These are phyloP conservation scores for Drosophila repletoides DNA, from an alignment of 1,140 invertebrate species.

Conservation along the genomic window DNA sequence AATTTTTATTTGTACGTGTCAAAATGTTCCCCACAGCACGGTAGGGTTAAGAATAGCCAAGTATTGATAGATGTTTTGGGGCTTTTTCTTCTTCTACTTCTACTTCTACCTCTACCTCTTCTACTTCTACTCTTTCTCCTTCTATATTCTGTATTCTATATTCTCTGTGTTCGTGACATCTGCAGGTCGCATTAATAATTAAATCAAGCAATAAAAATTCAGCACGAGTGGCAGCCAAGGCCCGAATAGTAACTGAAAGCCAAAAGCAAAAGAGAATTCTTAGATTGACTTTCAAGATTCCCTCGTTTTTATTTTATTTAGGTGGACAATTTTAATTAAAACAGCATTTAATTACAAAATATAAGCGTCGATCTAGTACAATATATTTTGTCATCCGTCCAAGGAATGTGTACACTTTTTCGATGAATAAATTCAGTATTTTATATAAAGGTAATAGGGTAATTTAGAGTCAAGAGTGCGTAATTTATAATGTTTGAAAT, in stretches of 20 bases:
- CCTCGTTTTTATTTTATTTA: too few species aligned
- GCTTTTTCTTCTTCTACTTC: neutral
- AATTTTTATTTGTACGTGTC: constrained; percentile 66
- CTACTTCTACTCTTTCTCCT: neutral
- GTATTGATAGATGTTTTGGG: constrained; percentile 39
- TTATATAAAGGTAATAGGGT: too few species aligned
- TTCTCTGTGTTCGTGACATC: constrained; percentile 69
- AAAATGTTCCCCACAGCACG: constrained; percentile 68
- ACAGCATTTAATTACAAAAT: too few species aligned
- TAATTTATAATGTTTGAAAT: too few species aligned
- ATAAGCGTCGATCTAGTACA: too few species aligned
- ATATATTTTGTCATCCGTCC: too few species aligned
- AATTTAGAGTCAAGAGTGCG: too few species aligned
- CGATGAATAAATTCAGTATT: too few species aligned
- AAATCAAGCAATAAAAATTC: constrained; percentile 81
- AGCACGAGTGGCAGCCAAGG: constrained; percentile 62
- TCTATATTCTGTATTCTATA: neutral
- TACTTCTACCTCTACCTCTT: neutral
- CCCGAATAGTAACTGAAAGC: constrained; percentile 26
- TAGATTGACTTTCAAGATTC: neutral
- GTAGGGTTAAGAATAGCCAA: constrained; percentile 67
- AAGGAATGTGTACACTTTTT: too few species aligned
- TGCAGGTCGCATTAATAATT: constrained; percentile 80
- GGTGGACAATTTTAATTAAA: too few species aligned
- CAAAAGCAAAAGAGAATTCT: constrained; percentile 29